Base-by-base conservation (phyloP, 2,888 invertebrate species). In the Syrphus vitripennis region DNA sequence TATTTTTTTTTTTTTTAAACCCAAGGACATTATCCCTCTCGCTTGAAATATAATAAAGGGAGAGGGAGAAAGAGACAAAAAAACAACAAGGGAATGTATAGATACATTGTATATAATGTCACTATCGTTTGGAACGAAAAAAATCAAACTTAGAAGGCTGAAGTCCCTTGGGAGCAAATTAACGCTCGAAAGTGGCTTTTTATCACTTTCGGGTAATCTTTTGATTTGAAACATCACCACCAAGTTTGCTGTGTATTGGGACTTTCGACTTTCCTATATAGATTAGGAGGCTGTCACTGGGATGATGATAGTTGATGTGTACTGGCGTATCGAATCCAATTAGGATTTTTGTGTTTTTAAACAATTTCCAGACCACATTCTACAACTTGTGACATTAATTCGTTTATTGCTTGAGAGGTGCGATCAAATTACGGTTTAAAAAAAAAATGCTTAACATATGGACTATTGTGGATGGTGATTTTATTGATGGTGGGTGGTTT, bases 101-200 rank as follows among this genome's bases (percentile, higher is more conserved):
- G n/a, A n/a, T n/a, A n/a, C n/a, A n/a, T n/a, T n/a, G n/a, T n/a
- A n/a, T 34, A 34, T 10, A 34, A 69, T 83, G 87, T 81, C 87
- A 82, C 82, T 77, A 79, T 78, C 53, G 78, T 81, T 77, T 75
- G 81, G 75, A 61, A 50, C 34, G 34, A 12, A 48, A 48, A 48
- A 0, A 12, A 37, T 9, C 29, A 37, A 59, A 4, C 42, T 37
- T 26, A 24, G 45, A 4, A 29, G 6, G n/a, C 9, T 31, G 59
- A 72, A 61, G 69, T 88, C 89, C 72, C 88, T 21, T 5, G 88
- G 88, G 89, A 88, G 80, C 88, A 88, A 88, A 89, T 89, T 88
- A 89, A 88, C 88, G 83, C 87, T 82, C 50, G 75, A 37, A 88
- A 88, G 88, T 88, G 88, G 88, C 87, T 88, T 88, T 88, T 87